Base-by-base conservation (phyloP, 2,888 invertebrate genomes). In the Epinotia demarniana region DNA sequence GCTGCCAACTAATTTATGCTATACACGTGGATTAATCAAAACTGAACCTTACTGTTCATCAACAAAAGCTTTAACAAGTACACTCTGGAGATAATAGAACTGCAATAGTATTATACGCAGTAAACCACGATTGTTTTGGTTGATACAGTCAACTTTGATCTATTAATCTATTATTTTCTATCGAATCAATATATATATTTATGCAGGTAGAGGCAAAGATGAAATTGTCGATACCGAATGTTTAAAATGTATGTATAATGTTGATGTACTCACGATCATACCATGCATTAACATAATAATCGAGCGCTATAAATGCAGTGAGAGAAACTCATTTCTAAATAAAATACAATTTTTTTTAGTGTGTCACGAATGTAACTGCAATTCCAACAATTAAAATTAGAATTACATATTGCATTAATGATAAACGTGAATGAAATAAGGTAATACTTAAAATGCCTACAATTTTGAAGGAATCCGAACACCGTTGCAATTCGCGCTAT, bases 1-100 rank as follows among this genome's bases (percentile, higher is more conserved):
- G 81, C 80, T 80, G 66, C 82, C 83, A 83, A 80, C 86, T 83
- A 79, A 84, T 78, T 81, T 78, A 82, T 77, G 72, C 71, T 70
- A 77, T 72, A 77, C 55, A 75, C 71, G 68, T 66, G 70, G 71
- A 72, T 75, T 63, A 63, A 61, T 73, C 68, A 73, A 64, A 74
- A 49, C 12, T 72, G n/a, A 9, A 60, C 58, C 46, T 11, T 66
- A 66, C 6, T 46, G 1, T 3, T 18, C 16, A 4, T 2, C 0
- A 16, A n/a, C 18, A 43, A 72, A 5, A 43, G n/a, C n/a, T 6
- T 23, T 27, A 39, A 43, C 23, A 23, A 58, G 3, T 43, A 16
- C 68, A 68, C 57, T 43, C 13, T 19, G 11, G 43, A 43, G 57
- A 58, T 68, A 57, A 68, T 43, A 43, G 16, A 43, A 43, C 9